Evolutionary conservation across 2,113 vertebrate genomes (phyloP).

Genomic region (Trinectes maculatus): DNA sequence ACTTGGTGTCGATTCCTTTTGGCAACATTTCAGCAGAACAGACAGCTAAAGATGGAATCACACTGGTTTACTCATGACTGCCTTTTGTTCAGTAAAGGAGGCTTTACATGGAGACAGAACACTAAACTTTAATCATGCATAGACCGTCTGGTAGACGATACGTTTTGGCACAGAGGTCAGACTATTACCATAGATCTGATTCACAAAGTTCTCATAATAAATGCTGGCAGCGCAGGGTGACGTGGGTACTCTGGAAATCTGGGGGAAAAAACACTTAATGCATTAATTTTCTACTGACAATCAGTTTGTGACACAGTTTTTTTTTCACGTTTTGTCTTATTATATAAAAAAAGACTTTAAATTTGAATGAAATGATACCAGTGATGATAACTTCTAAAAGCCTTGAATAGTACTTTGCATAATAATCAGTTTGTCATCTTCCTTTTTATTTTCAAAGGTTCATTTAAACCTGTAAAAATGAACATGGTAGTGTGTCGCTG

Average conservation of each 20-base stretch:
- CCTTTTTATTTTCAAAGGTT: conserved; percentile 10
- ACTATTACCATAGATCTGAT: conserved; percentile 1
- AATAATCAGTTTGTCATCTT: background rate
- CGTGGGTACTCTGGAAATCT: background rate
- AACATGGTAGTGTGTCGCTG: background rate
- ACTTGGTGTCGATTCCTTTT: background rate
- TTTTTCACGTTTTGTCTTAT: background rate
- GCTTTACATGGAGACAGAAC: background rate
- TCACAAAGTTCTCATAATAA: conserved; percentile 6
- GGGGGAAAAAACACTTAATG: no score
- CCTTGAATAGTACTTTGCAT: background rate
- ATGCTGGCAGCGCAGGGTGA: background rate
- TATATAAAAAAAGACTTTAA: background rate
- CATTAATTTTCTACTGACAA: no score
- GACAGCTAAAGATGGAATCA: background rate
- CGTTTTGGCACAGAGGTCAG: conserved; percentile 31
- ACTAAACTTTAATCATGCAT: conserved; percentile 44
- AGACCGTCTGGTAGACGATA: conserved; percentile 10
- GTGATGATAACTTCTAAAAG: background rate
- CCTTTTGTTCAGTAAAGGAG: background rate
- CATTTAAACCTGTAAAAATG: background rate
- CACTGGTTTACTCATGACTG: background rate
- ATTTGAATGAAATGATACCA: background rate
- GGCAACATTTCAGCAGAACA: conserved; percentile 5
- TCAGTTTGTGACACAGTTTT: background rate